phyloP scores from a whole-genome alignment of 2,113 vertebrate species.

The Isurus oxyrinchus region DNA sequence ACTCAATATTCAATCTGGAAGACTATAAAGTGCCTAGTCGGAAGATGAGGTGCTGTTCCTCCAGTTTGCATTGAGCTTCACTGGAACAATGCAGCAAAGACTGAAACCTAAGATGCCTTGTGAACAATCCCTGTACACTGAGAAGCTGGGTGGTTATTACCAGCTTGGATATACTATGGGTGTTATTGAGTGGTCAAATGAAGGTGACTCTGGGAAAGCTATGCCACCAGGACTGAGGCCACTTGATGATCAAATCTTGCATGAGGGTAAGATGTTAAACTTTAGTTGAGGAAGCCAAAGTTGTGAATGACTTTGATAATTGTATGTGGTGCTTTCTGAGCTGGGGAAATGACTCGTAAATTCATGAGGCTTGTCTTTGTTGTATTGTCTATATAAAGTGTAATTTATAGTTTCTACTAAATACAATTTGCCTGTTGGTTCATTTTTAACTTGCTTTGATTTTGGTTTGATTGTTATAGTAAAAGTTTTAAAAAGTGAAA shows the following conservation, averaged over 20 bases:
- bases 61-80: too few relatives aligned
- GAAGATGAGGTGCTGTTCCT: too few relatives aligned
- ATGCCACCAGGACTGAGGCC: not conserved
- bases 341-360: not conserved
- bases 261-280: not conserved
- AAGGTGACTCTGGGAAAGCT: not conserved
- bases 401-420: not conserved
- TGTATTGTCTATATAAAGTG: not conserved
- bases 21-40: too few relatives aligned
- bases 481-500: not conserved
- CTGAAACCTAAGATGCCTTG: too few relatives aligned
- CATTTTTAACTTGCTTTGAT: not conserved
- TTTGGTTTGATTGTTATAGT: not conserved
- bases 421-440: not conserved
- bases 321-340: not conserved
- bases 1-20: too few relatives aligned
- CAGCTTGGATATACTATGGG: not conserved
- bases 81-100: too few relatives aligned
- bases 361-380: not conserved
- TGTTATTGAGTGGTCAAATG: not conserved
- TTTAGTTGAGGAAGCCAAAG: not conserved
- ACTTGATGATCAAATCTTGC: not conserved
- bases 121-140: not conserved
- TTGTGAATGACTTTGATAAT: not conserved
- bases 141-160: not conserved